Evolutionary conservation across 2,888 invertebrate genomes (phyloP).

Genomic region (Dimorphilus gyrociliatus): DNA sequence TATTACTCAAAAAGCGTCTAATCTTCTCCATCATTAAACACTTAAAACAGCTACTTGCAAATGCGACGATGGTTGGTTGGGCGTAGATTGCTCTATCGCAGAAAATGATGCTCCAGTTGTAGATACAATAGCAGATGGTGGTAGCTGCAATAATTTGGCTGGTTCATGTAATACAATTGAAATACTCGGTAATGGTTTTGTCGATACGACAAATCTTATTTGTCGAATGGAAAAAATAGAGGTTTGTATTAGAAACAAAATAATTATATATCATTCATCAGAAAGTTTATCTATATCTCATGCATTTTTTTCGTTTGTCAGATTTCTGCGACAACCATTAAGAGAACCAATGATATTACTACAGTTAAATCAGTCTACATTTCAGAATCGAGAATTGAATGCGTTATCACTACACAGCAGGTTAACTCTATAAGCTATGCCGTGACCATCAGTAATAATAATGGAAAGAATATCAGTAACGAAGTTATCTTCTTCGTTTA

Average conservation of each 20-base stretch:
- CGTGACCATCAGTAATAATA: conserved; percentile 11
- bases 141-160: conserved; percentile 9
- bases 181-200: conserved; percentile 12
- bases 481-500: conserved; percentile 10
- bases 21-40: conserved; percentile 7
- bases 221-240: conserved; percentile 9
- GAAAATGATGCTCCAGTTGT: conserved; percentile 11
- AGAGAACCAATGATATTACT: too few relatives aligned
- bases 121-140: conserved; percentile 6
- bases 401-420: too few relatives aligned
- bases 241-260: conserved; percentile 7
- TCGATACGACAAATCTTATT: conserved; percentile 7
- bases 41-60: conserved; percentile 15
- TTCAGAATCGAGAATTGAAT: too few relatives aligned
- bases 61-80: conserved; percentile 11
- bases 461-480: conserved; percentile 10
- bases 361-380: too few relatives aligned
- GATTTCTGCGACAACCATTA: too few relatives aligned
- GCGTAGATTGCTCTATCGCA: conserved; percentile 16
- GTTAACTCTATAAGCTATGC: conserved; percentile 6
- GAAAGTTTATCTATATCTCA: too few relatives aligned
- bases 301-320: too few relatives aligned
- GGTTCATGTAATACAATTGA: conserved; percentile 7
- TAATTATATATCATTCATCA: conserved; percentile 5
- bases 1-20: neutral